Evolutionary conservation across 2,113 vertebrate genomes (phyloP).

Genomic region (Prietella phreatophila): DNA sequence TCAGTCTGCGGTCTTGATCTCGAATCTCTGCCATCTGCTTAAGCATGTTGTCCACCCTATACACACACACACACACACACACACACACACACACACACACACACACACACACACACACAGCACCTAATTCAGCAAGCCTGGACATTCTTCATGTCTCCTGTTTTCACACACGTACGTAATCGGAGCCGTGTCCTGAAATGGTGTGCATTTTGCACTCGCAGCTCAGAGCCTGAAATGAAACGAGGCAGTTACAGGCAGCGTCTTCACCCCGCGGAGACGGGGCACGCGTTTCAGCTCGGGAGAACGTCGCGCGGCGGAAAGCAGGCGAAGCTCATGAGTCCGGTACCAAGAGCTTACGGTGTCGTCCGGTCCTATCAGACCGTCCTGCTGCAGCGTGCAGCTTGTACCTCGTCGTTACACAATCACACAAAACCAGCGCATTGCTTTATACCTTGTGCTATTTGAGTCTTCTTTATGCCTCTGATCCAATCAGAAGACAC

Average conservation of each 20-base stretch:
- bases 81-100: slow-evolving; percentile 44
- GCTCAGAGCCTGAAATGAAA: slow-evolving; percentile 11
- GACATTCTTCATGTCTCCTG: slow-evolving; percentile 48
- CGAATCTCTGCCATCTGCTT: slow-evolving; percentile 66
- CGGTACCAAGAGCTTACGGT: not conserved
- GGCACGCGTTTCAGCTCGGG: not conserved
- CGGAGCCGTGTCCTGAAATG: slow-evolving; percentile 37
- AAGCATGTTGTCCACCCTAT: slow-evolving; percentile 79
- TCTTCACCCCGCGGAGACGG: not conserved
- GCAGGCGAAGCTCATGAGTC: not conserved
- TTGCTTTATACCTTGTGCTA: not conserved
- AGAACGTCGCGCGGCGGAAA: not conserved
- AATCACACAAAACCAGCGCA: not conserved
- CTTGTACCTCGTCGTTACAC: not conserved
- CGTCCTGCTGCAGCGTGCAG: not conserved
- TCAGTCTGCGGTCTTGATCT: slow-evolving; percentile 59
- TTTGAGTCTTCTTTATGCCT: not conserved
- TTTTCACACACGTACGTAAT: slow-evolving; percentile 33
- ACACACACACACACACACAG: slow-evolving; percentile 35
- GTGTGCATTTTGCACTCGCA: slow-evolving; percentile 21
- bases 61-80: slow-evolving; percentile 47
- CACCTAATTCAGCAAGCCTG: slow-evolving; percentile 40
- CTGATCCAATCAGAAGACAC: not conserved
- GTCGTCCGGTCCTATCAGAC: not conserved
- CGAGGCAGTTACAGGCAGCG: not conserved